These are phyloP conservation scores for Semaprochilodus insignis DNA, from an alignment of 2,797 vertebrate species.

Conservation along the genomic window DNA sequence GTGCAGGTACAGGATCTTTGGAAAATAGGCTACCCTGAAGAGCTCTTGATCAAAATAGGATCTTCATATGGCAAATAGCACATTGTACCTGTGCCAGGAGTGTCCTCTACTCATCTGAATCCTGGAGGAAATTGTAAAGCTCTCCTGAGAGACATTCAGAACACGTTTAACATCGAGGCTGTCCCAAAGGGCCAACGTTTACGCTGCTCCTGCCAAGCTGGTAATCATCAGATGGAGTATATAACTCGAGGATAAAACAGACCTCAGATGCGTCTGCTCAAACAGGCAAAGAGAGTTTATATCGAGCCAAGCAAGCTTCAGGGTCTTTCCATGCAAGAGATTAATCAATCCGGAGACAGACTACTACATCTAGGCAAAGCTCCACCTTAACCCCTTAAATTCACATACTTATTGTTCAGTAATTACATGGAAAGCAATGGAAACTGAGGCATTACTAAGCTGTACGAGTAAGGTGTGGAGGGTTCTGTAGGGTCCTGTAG, in stretches of 20 bases:
- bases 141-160: conserved; percentile 2
- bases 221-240: conserved; percentile 47
- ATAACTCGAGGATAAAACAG: conserved; percentile 44
- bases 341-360: conserved; percentile 34
- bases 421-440: background rate
- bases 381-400: conserved; percentile 12
- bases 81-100: background rate
- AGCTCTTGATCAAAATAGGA: background rate
- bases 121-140: conserved; percentile 15
- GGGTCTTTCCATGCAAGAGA: background rate
- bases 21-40: too few species aligned
- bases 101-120: background rate
- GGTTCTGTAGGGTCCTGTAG: too few species aligned
- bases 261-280: conserved; percentile 45
- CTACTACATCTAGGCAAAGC: conserved; percentile 9
- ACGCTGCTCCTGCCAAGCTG: conserved; percentile 40
- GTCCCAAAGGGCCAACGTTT: conserved; percentile 34
- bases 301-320: background rate
- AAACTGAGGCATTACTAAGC: background rate
- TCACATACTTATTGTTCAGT: background rate
- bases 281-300: conserved; percentile 9
- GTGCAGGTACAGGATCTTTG: too few species aligned
- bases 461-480: background rate
- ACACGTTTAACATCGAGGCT: conserved; percentile 28
- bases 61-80: background rate